A percentile compares a stretch with the other conserved stretches of the same genome.
Conservation (phyloP, 2,797 vertebrate species). For the Enteromius afrohamiltoni region DNA sequence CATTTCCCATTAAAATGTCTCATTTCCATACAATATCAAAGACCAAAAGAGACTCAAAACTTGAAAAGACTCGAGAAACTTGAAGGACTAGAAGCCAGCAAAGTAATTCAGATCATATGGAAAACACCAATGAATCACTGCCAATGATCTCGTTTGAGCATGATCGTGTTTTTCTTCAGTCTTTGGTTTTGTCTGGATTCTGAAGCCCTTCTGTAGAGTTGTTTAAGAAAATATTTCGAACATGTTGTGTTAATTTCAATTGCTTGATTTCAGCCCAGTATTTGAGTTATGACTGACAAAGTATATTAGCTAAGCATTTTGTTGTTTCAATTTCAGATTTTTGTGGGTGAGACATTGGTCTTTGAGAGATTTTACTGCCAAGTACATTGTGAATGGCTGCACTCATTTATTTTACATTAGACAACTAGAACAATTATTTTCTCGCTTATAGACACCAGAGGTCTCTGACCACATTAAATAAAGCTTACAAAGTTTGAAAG, state of each 20-base stretch:
- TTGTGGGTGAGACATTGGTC: conserved; percentile 25
- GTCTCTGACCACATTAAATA: conserved; percentile 12
- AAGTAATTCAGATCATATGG: conserved; percentile 89
- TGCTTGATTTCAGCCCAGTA: conserved; percentile 33
- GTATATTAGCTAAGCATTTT: conserved; percentile 24
- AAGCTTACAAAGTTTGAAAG: conserved; percentile 2
- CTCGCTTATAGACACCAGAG: neutral
- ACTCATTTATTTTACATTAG: conserved; percentile 2
- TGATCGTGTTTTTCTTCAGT: conserved; percentile 74
- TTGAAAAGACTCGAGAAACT: conserved; percentile 70
- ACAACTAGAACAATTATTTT: conserved; percentile 3
- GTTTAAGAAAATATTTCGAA: conserved; percentile 43
- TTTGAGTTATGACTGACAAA: conserved; percentile 30
- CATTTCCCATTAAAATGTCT: conserved; percentile 89
- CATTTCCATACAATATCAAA: conserved; percentile 96
- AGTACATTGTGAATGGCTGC: conserved; percentile 27
- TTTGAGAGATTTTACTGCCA: conserved; percentile 36
- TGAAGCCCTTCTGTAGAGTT: conserved; percentile 43
- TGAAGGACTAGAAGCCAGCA: conserved; percentile 87
- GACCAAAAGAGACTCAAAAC: conserved; percentile 78
- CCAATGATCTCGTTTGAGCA: conserved; percentile 79
- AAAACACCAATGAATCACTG: conserved; percentile 86
- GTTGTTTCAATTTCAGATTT: conserved; percentile 9
- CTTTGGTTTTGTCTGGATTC: conserved; percentile 68
- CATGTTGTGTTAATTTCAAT: conserved; percentile 41